Evolutionary conservation across 2,888 invertebrate species (phyloP).

Genomic region (Gisinianus flammeolus): DNA sequence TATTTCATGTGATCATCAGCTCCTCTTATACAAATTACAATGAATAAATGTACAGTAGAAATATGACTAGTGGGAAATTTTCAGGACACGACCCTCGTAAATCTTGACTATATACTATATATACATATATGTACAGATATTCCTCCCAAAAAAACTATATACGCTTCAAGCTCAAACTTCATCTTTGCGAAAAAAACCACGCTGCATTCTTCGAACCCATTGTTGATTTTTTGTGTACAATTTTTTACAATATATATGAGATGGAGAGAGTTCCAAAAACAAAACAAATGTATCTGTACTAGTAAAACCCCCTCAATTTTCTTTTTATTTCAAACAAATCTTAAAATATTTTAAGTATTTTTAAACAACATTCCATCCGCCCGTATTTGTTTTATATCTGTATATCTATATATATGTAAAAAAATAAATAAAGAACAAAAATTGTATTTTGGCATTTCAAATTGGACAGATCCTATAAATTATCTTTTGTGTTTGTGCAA

Average conservation of each 20-base stretch:
- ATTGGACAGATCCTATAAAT: not conserved
- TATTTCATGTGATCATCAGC: not conserved
- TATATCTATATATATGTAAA: not conserved
- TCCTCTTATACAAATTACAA: not conserved
- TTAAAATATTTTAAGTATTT: not conserved
- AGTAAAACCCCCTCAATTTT: not conserved
- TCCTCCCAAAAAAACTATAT: not conserved
- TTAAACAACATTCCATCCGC: not conserved
- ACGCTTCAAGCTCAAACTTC: not conserved
- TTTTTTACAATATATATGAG: no score
- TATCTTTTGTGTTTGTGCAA: not conserved
- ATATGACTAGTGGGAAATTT: no score
- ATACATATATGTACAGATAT: not conserved
- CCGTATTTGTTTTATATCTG: not conserved
- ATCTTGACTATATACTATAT: not conserved
- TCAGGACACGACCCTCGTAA: slow-evolving; percentile 1
- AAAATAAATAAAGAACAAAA: not conserved
- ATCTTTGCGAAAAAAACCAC: not conserved
- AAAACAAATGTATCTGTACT: not conserved
- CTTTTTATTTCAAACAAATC: not conserved
- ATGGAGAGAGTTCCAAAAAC: not conserved
- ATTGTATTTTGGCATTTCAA: no score
- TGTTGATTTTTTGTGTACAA: no score
- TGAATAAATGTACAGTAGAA: no score
- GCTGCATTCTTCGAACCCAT: no score